A percentile compares a stretch with the other conserved stretches of the same genome.
These are phyloP conservation scores for Microctenopoma stevenorrisi DNA, from an alignment of 2,797 vertebrate genomes.

Conservation along the genomic window DNA sequence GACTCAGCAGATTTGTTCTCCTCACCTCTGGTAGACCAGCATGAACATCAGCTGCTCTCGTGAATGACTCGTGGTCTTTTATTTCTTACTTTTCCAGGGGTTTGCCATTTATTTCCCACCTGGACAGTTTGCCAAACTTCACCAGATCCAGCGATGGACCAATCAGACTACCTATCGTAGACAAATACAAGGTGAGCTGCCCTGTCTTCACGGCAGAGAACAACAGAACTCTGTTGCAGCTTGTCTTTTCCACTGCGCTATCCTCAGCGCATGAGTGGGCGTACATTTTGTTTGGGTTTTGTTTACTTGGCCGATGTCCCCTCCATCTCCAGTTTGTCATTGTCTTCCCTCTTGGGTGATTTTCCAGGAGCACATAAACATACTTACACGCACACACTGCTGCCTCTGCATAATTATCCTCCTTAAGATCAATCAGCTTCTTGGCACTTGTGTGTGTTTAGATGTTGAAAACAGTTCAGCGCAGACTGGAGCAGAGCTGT, in stretches of 20 bases:
- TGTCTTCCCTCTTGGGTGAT: conserved; percentile 26
- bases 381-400: background rate
- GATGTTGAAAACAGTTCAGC: conserved; percentile 51
- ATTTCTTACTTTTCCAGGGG: conserved; percentile 82
- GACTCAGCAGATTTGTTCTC: background rate
- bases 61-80: background rate
- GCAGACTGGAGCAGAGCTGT: conserved; percentile 31
- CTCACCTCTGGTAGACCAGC: background rate
- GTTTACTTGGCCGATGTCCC: conserved; percentile 14
- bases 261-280: conserved; percentile 30
- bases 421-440: conserved; percentile 45
- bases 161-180: conserved; percentile 97
- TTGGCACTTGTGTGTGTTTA: conserved; percentile 42
- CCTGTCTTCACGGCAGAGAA: background rate
- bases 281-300: conserved; percentile 31
- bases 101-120: conserved; percentile 96
- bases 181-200: conserved; percentile 95
- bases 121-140: conserved; percentile 98
- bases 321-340: conserved; percentile 31
- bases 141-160: conserved; percentile 94
- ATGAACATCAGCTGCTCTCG: background rate
- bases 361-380: conserved; percentile 27
- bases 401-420: conserved; percentile 34
- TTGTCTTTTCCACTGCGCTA: background rate
- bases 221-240: conserved; percentile 3